Conservation (phyloP, 2,113 vertebrate species). For the Motacilla alba region DNA sequence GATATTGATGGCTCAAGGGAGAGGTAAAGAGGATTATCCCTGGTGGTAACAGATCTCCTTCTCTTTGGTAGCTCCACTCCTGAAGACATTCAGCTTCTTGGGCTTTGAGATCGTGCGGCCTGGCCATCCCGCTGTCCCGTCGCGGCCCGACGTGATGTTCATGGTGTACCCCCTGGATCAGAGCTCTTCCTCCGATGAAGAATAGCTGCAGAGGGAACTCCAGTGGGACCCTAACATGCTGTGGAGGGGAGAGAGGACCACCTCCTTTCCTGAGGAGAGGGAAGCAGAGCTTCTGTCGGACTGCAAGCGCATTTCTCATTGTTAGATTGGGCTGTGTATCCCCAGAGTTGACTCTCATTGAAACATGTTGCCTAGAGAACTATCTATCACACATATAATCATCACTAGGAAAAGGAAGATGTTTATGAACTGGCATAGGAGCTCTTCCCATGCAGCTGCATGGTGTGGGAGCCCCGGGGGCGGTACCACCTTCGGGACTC, state of each 20-base stretch:
- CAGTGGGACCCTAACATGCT: constrained; percentile 36
- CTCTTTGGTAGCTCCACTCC: constrained; percentile 82
- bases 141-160: constrained; percentile 88
- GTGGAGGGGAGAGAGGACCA: constrained; percentile 47
- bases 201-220: constrained; percentile 71
- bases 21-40: not conserved
- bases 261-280: constrained; percentile 59
- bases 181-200: constrained; percentile 89
- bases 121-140: constrained; percentile 87
- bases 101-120: constrained; percentile 96
- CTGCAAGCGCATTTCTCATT: constrained; percentile 64
- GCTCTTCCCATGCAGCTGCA: constrained; percentile 65
- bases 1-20: not conserved
- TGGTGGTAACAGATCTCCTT: not conserved
- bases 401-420: constrained; percentile 76
- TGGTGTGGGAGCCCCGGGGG: constrained; percentile 49
- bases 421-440: constrained; percentile 74
- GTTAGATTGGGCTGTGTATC: constrained; percentile 74
- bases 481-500: not conserved
- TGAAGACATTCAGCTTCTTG: constrained; percentile 96
- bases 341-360: constrained; percentile 72
- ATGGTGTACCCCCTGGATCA: constrained; percentile 95
- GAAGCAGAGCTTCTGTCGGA: constrained; percentile 60
- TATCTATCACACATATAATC: constrained; percentile 76
- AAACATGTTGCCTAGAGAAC: constrained; percentile 80